phyloP scores from a whole-genome alignment of 2,888 invertebrate genomes.

The Cantharis rufa region DNA sequence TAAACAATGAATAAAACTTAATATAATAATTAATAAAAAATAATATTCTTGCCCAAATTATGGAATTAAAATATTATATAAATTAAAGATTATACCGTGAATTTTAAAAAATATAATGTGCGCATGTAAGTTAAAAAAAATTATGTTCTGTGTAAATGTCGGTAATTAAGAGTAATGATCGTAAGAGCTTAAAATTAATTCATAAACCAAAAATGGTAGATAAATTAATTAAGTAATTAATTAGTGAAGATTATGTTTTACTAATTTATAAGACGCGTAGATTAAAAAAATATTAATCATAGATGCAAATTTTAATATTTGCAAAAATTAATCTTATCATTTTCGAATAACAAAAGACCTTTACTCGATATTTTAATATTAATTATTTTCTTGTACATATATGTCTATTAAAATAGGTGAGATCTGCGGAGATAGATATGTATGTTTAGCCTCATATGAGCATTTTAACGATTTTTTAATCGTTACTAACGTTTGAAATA shows the following conservation, averaged over 20 bases:
- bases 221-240: not conserved
- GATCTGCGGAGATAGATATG: no score
- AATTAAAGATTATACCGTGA: not conserved
- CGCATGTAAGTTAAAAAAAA: not conserved
- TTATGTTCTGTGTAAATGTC: not conserved
- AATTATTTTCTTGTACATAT: no score
- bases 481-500: not conserved
- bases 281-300: not conserved
- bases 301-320: not conserved
- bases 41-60: not conserved
- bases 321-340: not conserved
- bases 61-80: not conserved
- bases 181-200: not conserved
- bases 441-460: not conserved
- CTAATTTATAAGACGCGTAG: not conserved
- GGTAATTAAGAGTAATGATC: not conserved
- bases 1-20: not conserved
- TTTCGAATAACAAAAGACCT: not conserved
- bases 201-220: not conserved
- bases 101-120: not conserved
- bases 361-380: not conserved
- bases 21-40: no score
- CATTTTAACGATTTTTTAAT: not conserved
- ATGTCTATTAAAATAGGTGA: no score
- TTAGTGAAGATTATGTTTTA: not conserved